Percentiles rank a stretch among this genome's conserved stretches.
Evolutionary conservation across 2,113 vertebrate genomes (phyloP).

Genomic region (Saccopteryx leptura): DNA sequence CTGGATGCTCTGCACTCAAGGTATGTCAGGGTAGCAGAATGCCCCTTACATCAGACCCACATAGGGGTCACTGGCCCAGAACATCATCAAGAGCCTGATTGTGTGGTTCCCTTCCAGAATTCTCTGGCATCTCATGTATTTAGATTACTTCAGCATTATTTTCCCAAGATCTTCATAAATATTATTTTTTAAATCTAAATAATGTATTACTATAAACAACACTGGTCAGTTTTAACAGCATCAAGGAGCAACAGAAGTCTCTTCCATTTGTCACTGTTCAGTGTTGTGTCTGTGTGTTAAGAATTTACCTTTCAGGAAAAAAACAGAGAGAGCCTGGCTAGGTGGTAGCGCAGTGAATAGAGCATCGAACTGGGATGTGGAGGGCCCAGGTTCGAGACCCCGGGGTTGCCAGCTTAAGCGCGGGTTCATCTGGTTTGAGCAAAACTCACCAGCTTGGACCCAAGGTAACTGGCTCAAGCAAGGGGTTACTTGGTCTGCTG

Average conservation of each 20-base stretch:
- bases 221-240: neutral
- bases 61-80: neutral
- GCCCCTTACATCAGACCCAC: neutral
- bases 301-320: neutral
- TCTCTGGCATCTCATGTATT: neutral
- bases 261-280: neutral
- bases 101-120: neutral
- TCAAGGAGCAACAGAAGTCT: neutral
- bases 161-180: neutral
- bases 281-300: neutral
- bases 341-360: too few species aligned
- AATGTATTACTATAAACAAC: neutral
- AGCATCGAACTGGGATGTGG: too few species aligned
- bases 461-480: too few species aligned
- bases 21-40: neutral
- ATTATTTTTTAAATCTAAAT: conserved; percentile 12
- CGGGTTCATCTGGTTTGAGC: too few species aligned
- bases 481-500: too few species aligned
- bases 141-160: neutral
- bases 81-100: neutral
- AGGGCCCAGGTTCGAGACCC: too few species aligned
- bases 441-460: too few species aligned
- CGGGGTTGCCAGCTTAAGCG: too few species aligned
- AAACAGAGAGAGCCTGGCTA: too few species aligned
- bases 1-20: neutral